Percentiles rank a stretch among this genome's conserved stretches.
These are phyloP conservation scores for Dryobotodes eremita DNA, from an alignment of 2,888 invertebrate genomes.

Conservation along the genomic window DNA sequence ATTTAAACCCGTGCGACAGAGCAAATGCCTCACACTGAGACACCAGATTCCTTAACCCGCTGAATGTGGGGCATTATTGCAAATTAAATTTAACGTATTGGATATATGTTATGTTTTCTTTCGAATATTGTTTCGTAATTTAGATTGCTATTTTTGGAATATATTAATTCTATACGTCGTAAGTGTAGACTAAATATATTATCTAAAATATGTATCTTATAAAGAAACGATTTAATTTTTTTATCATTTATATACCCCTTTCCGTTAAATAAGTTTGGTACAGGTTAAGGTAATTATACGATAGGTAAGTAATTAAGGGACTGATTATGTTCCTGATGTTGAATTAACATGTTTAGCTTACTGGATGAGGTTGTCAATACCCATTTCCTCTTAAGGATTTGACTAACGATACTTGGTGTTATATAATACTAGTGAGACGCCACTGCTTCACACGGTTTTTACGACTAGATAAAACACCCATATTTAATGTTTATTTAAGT, in stretches of 20 bases:
- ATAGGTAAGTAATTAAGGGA: neutral
- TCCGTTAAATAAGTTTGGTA: too few species aligned
- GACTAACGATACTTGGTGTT: neutral
- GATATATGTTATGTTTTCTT: slow-evolving; percentile 17
- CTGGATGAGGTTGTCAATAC: neutral
- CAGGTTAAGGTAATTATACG: neutral
- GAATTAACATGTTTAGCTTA: neutral
- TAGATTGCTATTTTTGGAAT: neutral
- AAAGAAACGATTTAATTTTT: too few species aligned
- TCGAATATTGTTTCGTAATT: neutral
- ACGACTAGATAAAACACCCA: neutral
- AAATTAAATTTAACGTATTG: too few species aligned
- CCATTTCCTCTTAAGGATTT: neutral
- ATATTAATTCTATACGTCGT: too few species aligned
- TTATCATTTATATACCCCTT: too few species aligned
- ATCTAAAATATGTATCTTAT: too few species aligned
- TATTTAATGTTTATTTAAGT: neutral
- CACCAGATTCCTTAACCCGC: too few species aligned
- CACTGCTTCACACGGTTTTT: neutral
- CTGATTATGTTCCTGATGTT: neutral
- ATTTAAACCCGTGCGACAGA: too few species aligned
- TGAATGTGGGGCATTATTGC: too few species aligned
- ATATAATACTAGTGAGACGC: neutral
- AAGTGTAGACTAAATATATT: too few species aligned
- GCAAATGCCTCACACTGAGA: too few species aligned